Evolutionary conservation across 1,140 invertebrate genomes (phyloP).

Genomic region (Telenomus remus): DNA sequence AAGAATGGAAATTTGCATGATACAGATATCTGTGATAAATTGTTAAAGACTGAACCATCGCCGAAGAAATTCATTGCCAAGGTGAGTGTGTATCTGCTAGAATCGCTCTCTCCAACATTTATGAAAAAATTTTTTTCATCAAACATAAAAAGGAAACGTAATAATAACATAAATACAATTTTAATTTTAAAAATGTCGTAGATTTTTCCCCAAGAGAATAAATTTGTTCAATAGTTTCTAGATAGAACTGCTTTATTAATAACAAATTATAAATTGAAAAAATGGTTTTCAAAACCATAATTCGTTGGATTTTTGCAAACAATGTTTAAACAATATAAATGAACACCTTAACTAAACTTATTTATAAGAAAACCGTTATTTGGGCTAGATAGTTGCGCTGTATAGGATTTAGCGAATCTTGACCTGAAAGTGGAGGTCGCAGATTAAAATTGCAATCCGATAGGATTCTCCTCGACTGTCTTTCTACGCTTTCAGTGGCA

Average conservation of each 20-base stretch:
- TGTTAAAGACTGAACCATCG: constrained; percentile 44
- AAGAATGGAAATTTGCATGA: constrained; percentile 62
- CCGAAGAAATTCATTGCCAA: constrained; percentile 33
- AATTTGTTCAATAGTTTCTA: no score
- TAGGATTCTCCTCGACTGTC: background rate
- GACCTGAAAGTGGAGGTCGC: constrained; percentile 27
- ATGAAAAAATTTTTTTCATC: no score
- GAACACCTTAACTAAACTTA: background rate
- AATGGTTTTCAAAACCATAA: no score
- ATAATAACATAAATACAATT: no score
- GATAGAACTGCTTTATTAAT: no score
- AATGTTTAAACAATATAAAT: no score
- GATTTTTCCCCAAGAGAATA: no score
- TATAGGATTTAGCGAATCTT: constrained; percentile 15
- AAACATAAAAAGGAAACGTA: no score
- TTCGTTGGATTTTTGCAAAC: no score
- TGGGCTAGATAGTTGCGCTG: constrained; percentile 16
- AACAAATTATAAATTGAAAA: no score
- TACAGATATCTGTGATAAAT: constrained; percentile 56
- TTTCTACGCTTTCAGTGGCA: background rate
- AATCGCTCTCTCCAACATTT: no score
- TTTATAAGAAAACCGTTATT: constrained; percentile 17
- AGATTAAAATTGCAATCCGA: constrained; percentile 3
- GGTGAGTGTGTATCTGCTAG: constrained; percentile 23
- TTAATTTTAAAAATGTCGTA: no score